A percentile compares a stretch with the other conserved stretches of the same genome.
Conservation (phyloP, 2,113 vertebrate genomes). For the Halichoeres trimaculatus region DNA sequence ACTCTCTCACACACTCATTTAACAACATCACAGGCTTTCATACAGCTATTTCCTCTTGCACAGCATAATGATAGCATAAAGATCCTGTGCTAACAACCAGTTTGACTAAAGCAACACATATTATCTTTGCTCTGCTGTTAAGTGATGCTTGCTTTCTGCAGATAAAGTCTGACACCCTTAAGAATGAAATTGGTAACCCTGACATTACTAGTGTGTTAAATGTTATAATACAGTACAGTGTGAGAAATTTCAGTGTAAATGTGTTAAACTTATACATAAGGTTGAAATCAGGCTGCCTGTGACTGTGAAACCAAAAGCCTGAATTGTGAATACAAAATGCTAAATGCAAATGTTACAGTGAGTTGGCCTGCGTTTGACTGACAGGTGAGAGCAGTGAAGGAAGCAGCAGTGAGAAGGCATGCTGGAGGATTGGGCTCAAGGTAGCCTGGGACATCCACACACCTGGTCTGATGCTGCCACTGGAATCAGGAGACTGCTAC, state of each 20-base stretch:
- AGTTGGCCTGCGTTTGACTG: conserved; percentile 60
- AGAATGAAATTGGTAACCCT: conserved; percentile 27
- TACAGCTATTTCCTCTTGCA: conserved; percentile 72
- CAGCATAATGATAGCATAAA: conserved; percentile 71
- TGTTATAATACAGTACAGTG: neutral
- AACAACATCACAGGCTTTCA: conserved; percentile 79
- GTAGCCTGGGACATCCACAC: conserved; percentile 98
- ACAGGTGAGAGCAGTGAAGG: conserved; percentile 81
- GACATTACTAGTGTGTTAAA: neutral
- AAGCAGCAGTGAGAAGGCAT: conserved; percentile 81
- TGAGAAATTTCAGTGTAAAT: neutral
- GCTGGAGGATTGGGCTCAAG: conserved; percentile 94
- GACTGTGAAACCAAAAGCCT: conserved; percentile 30
- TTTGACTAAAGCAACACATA: conserved; percentile 62
- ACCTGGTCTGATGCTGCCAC: conserved; percentile 93
- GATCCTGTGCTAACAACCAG: conserved; percentile 70
- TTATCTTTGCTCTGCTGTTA: conserved; percentile 59
- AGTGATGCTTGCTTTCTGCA: conserved; percentile 72
- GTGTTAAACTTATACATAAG: neutral
- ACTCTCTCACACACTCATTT: conserved; percentile 62
- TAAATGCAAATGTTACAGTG: conserved; percentile 49
- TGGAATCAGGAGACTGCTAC: conserved; percentile 94
- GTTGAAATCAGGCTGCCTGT: conserved; percentile 23
- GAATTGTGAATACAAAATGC: conserved; percentile 46
- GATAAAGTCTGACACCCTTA: conserved; percentile 59